phyloP scores from a whole-genome alignment of 2,113 vertebrate genomes.

The Jaculus jaculus region DNA sequence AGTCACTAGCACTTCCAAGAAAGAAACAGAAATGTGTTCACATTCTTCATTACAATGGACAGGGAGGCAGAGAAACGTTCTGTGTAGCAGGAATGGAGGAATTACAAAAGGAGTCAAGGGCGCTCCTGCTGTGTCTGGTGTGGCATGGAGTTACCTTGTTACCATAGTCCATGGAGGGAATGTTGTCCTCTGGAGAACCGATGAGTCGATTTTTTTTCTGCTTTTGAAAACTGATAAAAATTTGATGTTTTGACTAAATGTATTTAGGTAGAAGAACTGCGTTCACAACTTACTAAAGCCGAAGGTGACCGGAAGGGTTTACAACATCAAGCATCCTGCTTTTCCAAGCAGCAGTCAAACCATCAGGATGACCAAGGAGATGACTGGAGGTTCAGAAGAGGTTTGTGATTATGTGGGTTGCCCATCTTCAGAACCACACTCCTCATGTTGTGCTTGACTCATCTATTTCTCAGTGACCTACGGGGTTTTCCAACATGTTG shows the following conservation, averaged over 20 bases:
- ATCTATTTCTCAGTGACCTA: slow-evolving; percentile 6
- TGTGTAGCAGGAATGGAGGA: slow-evolving; percentile 11
- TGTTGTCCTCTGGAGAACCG: not conserved
- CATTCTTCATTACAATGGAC: slow-evolving; percentile 18
- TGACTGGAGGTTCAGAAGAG: slow-evolving; percentile 82
- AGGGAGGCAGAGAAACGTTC: not conserved
- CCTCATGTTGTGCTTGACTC: not conserved
- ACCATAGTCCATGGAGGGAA: not conserved
- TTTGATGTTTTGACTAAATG: slow-evolving; percentile 55
- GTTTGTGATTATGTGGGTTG: slow-evolving; percentile 61
- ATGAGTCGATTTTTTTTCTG: not conserved
- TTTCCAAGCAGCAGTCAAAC: slow-evolving; percentile 78
- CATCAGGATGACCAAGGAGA: slow-evolving; percentile 82
- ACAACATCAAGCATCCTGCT: slow-evolving; percentile 85
- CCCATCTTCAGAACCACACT: not conserved
- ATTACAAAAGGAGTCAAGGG: not conserved
- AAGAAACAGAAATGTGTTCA: not conserved
- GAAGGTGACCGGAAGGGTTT: slow-evolving; percentile 87
- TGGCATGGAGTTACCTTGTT: not conserved
- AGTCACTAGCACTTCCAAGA: not conserved
- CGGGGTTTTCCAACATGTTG: not conserved
- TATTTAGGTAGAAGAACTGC: slow-evolving; percentile 93
- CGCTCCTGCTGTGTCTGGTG: not conserved
- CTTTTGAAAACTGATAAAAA: not conserved
- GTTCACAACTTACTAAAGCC: slow-evolving; percentile 87